These are phyloP conservation scores for Onychomys torridus DNA, from an alignment of 2,797 vertebrate genomes.

Conservation along the genomic window DNA sequence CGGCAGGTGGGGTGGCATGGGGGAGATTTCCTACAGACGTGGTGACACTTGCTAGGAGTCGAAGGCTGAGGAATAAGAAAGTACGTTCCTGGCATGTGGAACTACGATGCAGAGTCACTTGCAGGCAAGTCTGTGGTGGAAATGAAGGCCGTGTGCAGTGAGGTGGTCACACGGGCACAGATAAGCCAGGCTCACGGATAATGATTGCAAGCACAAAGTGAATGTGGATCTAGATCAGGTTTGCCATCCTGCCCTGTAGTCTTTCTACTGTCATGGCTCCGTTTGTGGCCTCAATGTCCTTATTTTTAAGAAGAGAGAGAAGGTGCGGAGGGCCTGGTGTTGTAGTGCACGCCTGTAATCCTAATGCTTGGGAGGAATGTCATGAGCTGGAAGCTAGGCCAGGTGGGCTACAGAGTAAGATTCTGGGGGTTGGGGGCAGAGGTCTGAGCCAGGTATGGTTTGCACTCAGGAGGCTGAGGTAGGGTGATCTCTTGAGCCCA, in stretches of 20 bases:
- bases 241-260: background rate
- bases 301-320: background rate
- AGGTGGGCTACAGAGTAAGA: background rate
- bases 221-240: background rate
- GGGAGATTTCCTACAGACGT: background rate
- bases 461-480: background rate
- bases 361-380: background rate
- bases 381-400: background rate
- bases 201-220: background rate
- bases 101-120: background rate
- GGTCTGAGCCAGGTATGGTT: too few relatives aligned
- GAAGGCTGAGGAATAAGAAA: background rate
- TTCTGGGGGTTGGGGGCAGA: background rate
- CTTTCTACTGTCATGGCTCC: background rate
- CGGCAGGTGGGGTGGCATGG: too few relatives aligned
- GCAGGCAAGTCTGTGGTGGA: background rate
- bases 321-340: background rate
- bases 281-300: background rate
- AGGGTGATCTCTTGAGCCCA: background rate
- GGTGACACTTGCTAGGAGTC: background rate
- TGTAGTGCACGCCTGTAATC: background rate
- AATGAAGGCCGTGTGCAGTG: rapidly evolving
- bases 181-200: background rate
- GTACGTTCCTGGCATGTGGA: background rate
- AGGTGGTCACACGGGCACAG: background rate